Conservation (phyloP, 2,113 vertebrate species). For the Spilogale gracilis region DNA sequence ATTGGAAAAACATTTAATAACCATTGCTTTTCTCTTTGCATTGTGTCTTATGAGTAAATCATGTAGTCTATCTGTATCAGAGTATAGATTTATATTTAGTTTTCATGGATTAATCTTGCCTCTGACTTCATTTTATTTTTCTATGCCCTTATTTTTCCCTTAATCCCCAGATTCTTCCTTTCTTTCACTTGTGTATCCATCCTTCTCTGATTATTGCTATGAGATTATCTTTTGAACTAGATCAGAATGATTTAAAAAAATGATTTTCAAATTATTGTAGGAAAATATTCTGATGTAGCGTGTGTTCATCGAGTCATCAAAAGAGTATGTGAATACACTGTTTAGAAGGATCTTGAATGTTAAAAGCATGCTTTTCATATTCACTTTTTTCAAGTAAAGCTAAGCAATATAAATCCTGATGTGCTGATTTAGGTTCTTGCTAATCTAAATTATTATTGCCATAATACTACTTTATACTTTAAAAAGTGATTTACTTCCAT, state of each 20-base stretch:
- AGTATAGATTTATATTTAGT: not conserved
- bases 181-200: not conserved
- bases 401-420: not conserved
- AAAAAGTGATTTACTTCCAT: not conserved
- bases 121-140: conserved; percentile 34
- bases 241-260: not conserved
- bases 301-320: not conserved
- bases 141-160: conserved; percentile 9
- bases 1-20: not conserved
- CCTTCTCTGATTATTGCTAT: not conserved
- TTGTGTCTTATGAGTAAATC: not conserved
- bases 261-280: not conserved
- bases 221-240: not conserved
- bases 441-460: not conserved
- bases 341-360: not conserved
- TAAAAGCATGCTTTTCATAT: not conserved
- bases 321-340: not conserved
- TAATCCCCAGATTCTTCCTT: not conserved
- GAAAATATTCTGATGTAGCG: not conserved
- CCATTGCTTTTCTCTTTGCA: not conserved
- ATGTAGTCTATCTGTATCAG: not conserved
- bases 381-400: conserved; percentile 25
- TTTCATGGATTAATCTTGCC: not conserved
- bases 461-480: not conserved
- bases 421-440: not conserved